Conservation (phyloP, 1,140 invertebrate genomes). For the Muscidifurax raptorellus region DNA sequence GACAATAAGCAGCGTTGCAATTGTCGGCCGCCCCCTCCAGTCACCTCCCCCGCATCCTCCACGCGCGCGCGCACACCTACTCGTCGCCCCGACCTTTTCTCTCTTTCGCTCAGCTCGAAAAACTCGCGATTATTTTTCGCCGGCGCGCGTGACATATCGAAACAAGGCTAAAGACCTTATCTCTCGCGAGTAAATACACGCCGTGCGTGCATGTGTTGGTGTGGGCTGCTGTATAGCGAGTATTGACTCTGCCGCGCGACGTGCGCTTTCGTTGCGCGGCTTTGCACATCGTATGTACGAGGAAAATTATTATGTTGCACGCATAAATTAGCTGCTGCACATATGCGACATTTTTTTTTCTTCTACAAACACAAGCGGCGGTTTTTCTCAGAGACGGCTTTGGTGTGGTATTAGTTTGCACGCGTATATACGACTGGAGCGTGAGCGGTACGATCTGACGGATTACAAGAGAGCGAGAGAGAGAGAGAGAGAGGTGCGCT, state of each 20-base stretch:
- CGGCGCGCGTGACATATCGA: background rate
- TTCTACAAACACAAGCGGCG: background rate
- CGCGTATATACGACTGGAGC: too few species aligned
- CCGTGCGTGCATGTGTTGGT: background rate
- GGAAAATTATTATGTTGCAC: background rate
- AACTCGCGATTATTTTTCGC: background rate
- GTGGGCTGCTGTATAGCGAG: background rate
- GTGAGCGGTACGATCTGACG: too few species aligned
- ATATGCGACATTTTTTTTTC: background rate
- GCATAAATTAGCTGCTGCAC: background rate
- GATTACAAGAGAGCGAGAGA: too few species aligned
- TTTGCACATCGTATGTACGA: background rate
- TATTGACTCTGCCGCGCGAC: background rate
- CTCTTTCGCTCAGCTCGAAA: background rate
- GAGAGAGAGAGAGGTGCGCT: too few species aligned
- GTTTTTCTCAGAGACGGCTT: too few species aligned
- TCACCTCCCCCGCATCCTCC: background rate
- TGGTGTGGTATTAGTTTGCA: too few species aligned
- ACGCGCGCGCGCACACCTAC: background rate
- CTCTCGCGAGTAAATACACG: background rate
- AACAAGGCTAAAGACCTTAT: slow-evolving; percentile 17
- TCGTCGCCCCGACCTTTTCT: background rate
- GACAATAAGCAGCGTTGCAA: background rate
- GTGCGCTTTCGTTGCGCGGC: background rate
- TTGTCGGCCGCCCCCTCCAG: background rate